Percentiles rank a stretch among this genome's conserved stretches.
These are phyloP conservation scores for Coregonus ussuriensis DNA, from an alignment of 2,797 vertebrate species.

Conservation along the genomic window DNA sequence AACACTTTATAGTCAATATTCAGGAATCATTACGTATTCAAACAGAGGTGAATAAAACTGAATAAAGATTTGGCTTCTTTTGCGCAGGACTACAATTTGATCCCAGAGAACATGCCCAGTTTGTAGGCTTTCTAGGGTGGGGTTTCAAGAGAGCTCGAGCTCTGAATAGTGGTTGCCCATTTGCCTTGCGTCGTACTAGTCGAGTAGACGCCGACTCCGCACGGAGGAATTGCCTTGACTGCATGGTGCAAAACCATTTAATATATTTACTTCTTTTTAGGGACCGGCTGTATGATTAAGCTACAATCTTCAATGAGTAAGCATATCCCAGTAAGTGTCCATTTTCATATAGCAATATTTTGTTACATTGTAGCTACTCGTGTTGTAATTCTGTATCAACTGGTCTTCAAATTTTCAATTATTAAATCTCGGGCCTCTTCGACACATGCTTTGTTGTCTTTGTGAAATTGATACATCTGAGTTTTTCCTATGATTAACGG, in stretches of 20 bases:
- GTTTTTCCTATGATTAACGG: not conserved
- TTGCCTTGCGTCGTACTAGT: conserved; percentile 9
- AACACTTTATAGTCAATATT: not conserved
- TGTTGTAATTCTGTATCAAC: conserved; percentile 35
- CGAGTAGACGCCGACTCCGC: conserved; percentile 69
- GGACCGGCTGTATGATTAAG: conserved; percentile 98
- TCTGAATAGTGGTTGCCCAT: conserved; percentile 31
- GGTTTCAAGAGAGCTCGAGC: conserved; percentile 44
- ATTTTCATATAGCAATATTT: not conserved
- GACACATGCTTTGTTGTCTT: not conserved
- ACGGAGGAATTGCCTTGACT: conserved; percentile 62
- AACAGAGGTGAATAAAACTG: not conserved
- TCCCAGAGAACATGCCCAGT: conserved; percentile 51
- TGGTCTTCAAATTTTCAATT: conserved; percentile 39
- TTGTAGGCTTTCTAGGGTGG: conserved; percentile 63
- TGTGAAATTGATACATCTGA: not conserved
- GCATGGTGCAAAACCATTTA: conserved; percentile 75
- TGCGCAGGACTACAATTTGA: conserved; percentile 38
- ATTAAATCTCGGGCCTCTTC: conserved; percentile 55
- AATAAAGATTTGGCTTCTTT: not conserved
- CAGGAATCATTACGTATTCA: not conserved
- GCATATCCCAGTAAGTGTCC: conserved; percentile 96
- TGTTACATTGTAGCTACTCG: conserved; percentile 9
- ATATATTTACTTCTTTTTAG: conserved; percentile 76
- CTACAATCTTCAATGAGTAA: conserved; percentile 99